Conservation (phyloP, 2,797 vertebrate species). For the Muscicapa striata region DNA sequence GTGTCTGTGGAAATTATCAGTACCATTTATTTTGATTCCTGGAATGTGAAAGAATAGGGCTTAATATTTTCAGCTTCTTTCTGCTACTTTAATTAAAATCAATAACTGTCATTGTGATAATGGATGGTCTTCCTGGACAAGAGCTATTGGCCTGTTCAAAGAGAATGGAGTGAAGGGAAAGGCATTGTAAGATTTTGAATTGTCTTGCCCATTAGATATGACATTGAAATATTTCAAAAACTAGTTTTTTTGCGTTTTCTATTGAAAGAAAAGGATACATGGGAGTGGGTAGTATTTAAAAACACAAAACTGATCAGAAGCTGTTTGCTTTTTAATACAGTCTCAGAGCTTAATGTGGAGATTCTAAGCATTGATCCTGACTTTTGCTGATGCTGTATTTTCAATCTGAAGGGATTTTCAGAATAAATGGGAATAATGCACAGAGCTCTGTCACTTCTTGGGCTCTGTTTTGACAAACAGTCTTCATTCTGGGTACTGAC, state of each 20-base stretch:
- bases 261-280: background rate
- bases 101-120: slow-evolving; percentile 52
- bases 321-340: background rate
- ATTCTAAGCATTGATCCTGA: background rate
- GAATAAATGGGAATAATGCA: background rate
- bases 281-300: background rate
- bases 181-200: background rate
- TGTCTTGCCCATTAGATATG: background rate
- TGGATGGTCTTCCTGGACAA: background rate
- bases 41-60: background rate
- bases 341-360: background rate
- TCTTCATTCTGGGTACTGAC: background rate
- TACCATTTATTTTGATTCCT: slow-evolving; percentile 15
- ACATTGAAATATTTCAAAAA: background rate
- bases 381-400: background rate
- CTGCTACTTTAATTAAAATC: slow-evolving; percentile 61
- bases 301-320: background rate
- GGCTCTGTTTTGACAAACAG: background rate
- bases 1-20: slow-evolving; percentile 21
- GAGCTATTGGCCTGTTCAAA: background rate
- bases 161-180: background rate
- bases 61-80: slow-evolving; percentile 48
- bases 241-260: background rate
- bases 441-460: background rate
- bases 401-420: background rate